These are phyloP conservation scores for Calephelis virginiensis DNA, from an alignment of 1,140 invertebrate species.

Conservation along the genomic window DNA sequence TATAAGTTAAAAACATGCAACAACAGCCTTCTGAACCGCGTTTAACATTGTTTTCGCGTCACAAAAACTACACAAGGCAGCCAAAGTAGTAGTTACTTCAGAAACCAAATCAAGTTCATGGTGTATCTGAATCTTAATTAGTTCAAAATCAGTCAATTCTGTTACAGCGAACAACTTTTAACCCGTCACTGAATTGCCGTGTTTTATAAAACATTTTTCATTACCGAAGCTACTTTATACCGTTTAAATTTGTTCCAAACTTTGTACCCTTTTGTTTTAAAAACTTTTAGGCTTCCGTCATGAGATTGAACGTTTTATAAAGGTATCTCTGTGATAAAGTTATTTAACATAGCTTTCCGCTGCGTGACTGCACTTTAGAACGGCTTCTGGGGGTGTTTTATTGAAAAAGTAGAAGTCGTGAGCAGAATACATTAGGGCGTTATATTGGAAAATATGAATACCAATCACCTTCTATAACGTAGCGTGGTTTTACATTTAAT, in stretches of 20 bases:
- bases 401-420: constrained; percentile 74
- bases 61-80: no score
- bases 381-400: constrained; percentile 64
- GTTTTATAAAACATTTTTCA: constrained; percentile 2
- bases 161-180: no score
- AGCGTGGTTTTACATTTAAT: neutral
- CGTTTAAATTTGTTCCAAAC: constrained; percentile 1
- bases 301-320: constrained; percentile 39
- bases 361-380: constrained; percentile 67
- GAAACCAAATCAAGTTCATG: no score
- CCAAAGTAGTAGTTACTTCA: no score
- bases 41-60: no score
- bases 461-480: constrained; percentile 41
- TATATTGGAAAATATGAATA: constrained; percentile 70
- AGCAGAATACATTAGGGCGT: constrained; percentile 55
- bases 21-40: no score
- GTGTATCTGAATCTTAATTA: no score
- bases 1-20: no score
- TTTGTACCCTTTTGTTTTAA: neutral
- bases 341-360: constrained; percentile 64
- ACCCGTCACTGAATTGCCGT: no score
- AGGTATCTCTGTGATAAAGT: constrained; percentile 66
- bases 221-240: constrained; percentile 24
- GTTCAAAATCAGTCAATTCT: no score
- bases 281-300: constrained; percentile 39